Evolutionary conservation across 2,113 vertebrate species (phyloP).

Genomic region (Mormoops blainvillei): DNA sequence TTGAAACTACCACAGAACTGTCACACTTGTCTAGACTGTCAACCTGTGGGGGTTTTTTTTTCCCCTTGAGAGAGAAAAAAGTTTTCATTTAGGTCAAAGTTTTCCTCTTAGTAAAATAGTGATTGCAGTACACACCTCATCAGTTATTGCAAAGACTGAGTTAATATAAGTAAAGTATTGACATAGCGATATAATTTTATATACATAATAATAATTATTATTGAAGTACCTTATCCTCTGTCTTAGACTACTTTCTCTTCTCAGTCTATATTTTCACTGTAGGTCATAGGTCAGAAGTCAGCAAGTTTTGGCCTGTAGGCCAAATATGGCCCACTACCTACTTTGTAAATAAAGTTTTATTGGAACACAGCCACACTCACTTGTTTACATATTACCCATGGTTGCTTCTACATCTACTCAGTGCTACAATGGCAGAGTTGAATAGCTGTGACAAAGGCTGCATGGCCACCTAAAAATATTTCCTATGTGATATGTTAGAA

Average conservation of each 20-base stretch:
- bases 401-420: background rate
- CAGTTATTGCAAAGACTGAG: background rate
- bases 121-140: background rate
- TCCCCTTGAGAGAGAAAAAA: background rate
- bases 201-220: background rate
- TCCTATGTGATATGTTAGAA: background rate
- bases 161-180: background rate
- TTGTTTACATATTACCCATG: background rate
- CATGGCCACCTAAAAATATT: background rate
- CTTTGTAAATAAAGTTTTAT: conserved; percentile 2
- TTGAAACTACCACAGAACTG: background rate
- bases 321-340: background rate
- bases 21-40: background rate
- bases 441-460: background rate
- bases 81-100: background rate
- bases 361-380: background rate
- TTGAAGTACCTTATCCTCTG: background rate
- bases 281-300: background rate
- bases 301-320: background rate
- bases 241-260: background rate
- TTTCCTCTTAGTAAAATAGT: background rate
- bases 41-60: background rate
- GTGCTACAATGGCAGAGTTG: background rate
- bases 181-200: background rate
- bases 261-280: background rate